phyloP scores from a whole-genome alignment of 2,888 invertebrate genomes.

The Brachycybe producta region DNA sequence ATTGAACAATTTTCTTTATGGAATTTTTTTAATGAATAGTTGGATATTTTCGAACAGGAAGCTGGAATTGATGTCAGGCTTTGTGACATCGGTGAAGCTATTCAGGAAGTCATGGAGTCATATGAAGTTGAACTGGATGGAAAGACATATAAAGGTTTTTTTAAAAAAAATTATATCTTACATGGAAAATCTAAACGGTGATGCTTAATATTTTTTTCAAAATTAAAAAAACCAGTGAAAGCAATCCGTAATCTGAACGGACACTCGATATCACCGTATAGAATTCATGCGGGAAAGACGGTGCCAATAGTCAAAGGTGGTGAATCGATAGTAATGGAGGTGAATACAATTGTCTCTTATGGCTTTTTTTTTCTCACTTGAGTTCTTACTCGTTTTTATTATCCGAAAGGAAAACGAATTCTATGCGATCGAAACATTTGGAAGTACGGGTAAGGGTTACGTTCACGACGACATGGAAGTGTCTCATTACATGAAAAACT shows the following conservation, averaged over 20 bases:
- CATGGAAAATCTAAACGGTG: no score
- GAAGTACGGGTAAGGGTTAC: conserved; percentile 74
- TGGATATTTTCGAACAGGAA: conserved; percentile 37
- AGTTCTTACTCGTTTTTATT: neutral
- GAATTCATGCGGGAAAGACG: conserved; percentile 84
- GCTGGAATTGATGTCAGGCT: conserved; percentile 94
- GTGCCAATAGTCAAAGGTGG: conserved; percentile 99
- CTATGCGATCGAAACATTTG: conserved; percentile 98
- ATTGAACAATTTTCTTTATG: conserved; percentile 7
- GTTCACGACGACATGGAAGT: conserved; percentile 99
- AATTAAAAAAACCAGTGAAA: no score
- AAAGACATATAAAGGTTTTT: conserved; percentile 64
- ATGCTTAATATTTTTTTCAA: no score
- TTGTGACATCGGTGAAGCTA: conserved; percentile 88
- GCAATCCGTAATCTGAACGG: conserved; percentile 97
- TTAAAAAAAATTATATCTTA: neutral
- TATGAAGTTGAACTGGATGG: conserved; percentile 97
- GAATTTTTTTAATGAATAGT: neutral
- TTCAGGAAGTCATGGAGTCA: conserved; percentile 99
- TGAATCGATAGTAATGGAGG: conserved; percentile 92
- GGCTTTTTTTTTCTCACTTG: neutral
- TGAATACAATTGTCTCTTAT: neutral
- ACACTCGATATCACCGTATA: conserved; percentile 98
- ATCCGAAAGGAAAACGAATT: conserved; percentile 76
- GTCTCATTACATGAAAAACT: conserved; percentile 99